Evolutionary conservation across 2,797 vertebrate species (phyloP).

Genomic region (Pelodytes ibericus): DNA sequence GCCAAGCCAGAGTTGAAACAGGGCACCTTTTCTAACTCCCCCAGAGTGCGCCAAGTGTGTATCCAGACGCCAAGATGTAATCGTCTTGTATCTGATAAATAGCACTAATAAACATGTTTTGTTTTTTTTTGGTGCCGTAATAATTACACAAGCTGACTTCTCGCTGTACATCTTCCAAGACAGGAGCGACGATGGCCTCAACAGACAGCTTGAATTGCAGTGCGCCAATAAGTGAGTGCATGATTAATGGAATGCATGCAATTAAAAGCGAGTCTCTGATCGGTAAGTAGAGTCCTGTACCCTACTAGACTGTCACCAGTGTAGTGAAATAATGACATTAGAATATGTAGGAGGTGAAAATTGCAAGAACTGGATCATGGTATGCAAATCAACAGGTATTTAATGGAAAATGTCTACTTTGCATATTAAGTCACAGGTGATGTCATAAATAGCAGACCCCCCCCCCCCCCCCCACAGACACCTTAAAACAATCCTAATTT

Average conservation of each 20-base stretch:
- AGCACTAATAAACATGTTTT: constrained; percentile 65
- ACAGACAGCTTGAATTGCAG: constrained; percentile 14
- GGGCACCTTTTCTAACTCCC: constrained; percentile 25
- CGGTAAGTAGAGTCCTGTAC: too few species aligned
- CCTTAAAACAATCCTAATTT: too few species aligned
- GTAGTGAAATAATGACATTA: too few species aligned
- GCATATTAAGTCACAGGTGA: too few species aligned
- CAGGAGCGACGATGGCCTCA: neutral
- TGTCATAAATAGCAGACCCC: too few species aligned
- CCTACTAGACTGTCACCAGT: too few species aligned
- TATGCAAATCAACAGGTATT: too few species aligned
- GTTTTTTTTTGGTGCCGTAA: constrained; percentile 67
- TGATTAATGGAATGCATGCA: constrained; percentile 22
- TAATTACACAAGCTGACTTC: constrained; percentile 67
- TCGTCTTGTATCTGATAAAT: constrained; percentile 69
- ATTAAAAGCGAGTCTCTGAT: constrained; percentile 1
- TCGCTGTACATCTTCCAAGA: constrained; percentile 62
- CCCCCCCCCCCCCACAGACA: too few species aligned
- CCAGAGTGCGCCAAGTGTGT: constrained; percentile 47
- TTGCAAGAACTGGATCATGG: too few species aligned
- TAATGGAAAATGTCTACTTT: too few species aligned
- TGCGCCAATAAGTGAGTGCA: constrained; percentile 13
- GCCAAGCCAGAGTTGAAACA: neutral
- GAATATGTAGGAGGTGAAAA: too few species aligned
- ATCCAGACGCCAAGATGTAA: constrained; percentile 64